Percentiles rank a stretch among this genome's conserved stretches.
These are phyloP conservation scores for Stenchaetothrips biformis DNA, from an alignment of 2,888 invertebrate species.

Conservation along the genomic window DNA sequence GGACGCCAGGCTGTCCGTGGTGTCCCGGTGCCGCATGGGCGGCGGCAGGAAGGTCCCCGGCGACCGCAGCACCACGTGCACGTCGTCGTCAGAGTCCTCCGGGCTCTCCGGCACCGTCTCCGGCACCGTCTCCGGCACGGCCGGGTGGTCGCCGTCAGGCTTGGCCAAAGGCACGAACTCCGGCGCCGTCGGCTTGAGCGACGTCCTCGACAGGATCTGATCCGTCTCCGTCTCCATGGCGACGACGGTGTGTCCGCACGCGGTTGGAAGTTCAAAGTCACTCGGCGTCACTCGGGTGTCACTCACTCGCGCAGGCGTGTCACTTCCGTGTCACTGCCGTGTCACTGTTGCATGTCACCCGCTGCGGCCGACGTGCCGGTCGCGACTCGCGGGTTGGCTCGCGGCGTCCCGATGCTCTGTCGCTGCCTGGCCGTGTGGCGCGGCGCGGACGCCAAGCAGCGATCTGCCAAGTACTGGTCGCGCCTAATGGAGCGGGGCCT, in stretches of 20 bases:
- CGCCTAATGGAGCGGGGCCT: conserved; percentile 3
- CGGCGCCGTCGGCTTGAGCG: conserved; percentile 22
- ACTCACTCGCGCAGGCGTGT: not conserved
- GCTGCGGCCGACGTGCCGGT: not conserved
- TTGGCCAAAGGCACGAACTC: not conserved
- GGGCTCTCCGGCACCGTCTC: conserved; percentile 2
- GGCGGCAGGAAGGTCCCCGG: conserved; percentile 44
- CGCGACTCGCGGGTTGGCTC: too few species aligned
- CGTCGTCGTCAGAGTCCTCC: conserved; percentile 26
- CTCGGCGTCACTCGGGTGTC: too few species aligned
- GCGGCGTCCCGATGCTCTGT: too few species aligned
- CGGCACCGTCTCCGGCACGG: conserved; percentile 28
- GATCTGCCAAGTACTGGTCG: not conserved
- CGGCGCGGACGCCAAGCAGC: not conserved
- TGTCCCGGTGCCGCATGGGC: conserved; percentile 53
- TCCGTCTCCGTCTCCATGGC: conserved; percentile 10
- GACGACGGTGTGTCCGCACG: not conserved
- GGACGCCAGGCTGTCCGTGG: conserved; percentile 57
- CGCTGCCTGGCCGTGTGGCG: not conserved
- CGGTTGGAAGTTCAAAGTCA: too few species aligned
- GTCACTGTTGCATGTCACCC: not conserved
- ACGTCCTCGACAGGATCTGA: conserved; percentile 11
- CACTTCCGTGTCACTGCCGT: not conserved
- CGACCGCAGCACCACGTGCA: conserved; percentile 27
- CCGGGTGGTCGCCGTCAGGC: not conserved